phyloP scores from a whole-genome alignment of 2,797 vertebrate genomes.

The Amphiprion clarkii region DNA sequence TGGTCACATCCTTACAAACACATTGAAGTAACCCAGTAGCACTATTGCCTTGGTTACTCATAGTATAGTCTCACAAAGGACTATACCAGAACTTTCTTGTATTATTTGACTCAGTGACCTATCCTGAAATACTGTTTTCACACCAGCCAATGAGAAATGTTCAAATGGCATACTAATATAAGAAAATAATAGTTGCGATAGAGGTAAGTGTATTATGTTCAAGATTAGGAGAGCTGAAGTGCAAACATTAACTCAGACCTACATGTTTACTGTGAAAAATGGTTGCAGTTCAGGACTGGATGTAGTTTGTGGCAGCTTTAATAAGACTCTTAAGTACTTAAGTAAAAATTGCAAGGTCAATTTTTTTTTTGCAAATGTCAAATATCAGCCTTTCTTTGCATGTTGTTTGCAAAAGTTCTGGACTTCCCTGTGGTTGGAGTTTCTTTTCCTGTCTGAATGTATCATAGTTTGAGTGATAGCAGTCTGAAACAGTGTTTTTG shows the following conservation, averaged over 20 bases:
- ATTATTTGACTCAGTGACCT: neutral
- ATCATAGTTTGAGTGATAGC: slow-evolving; percentile 70
- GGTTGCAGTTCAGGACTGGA: slow-evolving; percentile 51
- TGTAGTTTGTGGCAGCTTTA: slow-evolving; percentile 54
- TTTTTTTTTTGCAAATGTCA: slow-evolving; percentile 56
- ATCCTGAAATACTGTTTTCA: slow-evolving; percentile 2
- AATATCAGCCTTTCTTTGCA: slow-evolving; percentile 60
- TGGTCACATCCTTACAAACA: neutral
- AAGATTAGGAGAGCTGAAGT: slow-evolving; percentile 1
- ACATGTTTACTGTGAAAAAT: slow-evolving; percentile 46
- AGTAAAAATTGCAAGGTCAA: neutral
- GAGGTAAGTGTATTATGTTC: neutral
- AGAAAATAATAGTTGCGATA: neutral
- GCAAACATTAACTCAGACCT: slow-evolving; percentile 4
- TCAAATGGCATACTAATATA: neutral
- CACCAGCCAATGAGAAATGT: neutral
- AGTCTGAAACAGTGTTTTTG: slow-evolving; percentile 64
- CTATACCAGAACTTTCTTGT: neutral
- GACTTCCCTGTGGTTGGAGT: neutral
- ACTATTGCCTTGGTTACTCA: neutral
- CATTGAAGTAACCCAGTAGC: neutral
- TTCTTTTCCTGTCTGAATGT: slow-evolving; percentile 68
- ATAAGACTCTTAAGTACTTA: slow-evolving; percentile 35
- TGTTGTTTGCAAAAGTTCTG: slow-evolving; percentile 33
- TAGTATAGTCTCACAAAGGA: neutral